Evolutionary conservation across 2,797 vertebrate genomes (phyloP).

Genomic region (Chrosomus eos): DNA sequence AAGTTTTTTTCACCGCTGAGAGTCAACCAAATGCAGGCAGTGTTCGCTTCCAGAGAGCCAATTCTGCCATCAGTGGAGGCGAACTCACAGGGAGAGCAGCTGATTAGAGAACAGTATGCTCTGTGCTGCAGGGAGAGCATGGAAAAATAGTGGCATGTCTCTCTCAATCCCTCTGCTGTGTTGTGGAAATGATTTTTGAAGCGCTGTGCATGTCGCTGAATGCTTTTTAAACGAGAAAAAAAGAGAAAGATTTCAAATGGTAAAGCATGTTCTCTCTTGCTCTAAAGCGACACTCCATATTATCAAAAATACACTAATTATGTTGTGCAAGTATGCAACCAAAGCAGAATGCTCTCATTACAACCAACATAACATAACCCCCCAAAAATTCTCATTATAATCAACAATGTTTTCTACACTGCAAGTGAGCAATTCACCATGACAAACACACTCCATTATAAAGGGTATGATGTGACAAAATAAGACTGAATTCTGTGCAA

Average conservation of each 20-base stretch:
- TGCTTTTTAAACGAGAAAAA: slow-evolving; percentile 2
- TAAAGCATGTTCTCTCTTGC: background rate
- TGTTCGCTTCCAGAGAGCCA: slow-evolving; percentile 39
- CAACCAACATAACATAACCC: background rate
- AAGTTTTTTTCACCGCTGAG: slow-evolving; percentile 46
- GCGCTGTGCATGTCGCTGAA: background rate
- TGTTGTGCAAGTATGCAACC: background rate
- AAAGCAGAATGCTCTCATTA: background rate
- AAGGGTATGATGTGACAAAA: background rate
- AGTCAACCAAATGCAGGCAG: slow-evolving; percentile 47
- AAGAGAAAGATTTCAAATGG: background rate
- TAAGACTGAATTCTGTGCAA: background rate
- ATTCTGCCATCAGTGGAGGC: slow-evolving; percentile 39
- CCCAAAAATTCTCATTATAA: background rate
- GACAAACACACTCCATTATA: background rate
- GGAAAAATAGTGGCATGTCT: slow-evolving; percentile 31
- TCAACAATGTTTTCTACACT: background rate
- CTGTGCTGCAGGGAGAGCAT: slow-evolving; percentile 16
- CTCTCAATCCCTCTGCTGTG: slow-evolving; percentile 30
- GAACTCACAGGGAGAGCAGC: slow-evolving; percentile 44
- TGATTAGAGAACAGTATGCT: slow-evolving; percentile 45
- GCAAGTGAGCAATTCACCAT: background rate
- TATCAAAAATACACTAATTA: slow-evolving; percentile 26
- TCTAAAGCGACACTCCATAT: background rate
- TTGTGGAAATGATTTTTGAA: slow-evolving; percentile 17